A percentile compares a stretch with the other conserved stretches of the same genome.
Evolutionary conservation across 2,888 invertebrate genomes (phyloP).

Genomic region (Harpalus rufipes): DNA sequence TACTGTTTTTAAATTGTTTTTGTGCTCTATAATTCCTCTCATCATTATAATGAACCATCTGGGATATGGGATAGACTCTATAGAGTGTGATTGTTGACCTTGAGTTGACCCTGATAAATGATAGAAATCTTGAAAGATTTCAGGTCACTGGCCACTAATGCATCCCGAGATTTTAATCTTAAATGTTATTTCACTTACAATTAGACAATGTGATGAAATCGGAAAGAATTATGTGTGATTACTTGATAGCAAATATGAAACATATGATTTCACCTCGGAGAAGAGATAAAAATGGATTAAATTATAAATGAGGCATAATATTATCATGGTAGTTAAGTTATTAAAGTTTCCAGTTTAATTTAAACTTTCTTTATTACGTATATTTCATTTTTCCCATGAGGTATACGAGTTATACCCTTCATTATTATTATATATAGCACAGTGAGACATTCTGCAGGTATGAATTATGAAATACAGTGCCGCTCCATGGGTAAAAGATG

Average conservation of each 20-base stretch:
- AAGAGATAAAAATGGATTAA: neutral
- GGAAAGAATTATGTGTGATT: too few species aligned
- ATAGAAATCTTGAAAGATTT: slow-evolving; percentile 40
- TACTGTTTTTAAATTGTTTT: slow-evolving; percentile 40
- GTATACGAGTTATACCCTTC: too few species aligned
- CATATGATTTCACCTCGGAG: neutral
- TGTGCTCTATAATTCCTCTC: slow-evolving; percentile 21
- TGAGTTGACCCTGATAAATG: slow-evolving; percentile 49
- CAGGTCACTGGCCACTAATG: slow-evolving; percentile 48
- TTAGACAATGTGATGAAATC: slow-evolving; percentile 9
- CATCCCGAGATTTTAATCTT: slow-evolving; percentile 37
- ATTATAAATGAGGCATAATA: too few species aligned
- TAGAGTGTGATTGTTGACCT: slow-evolving; percentile 30
- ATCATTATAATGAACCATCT: slow-evolving; percentile 31
- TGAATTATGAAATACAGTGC: too few species aligned
- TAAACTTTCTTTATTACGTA: neutral
- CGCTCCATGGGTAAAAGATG: too few species aligned
- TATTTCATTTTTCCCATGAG: neutral
- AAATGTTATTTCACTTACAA: slow-evolving; percentile 32
- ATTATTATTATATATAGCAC: too few species aligned
- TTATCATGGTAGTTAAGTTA: neutral
- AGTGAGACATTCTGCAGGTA: too few species aligned
- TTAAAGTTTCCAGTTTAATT: neutral
- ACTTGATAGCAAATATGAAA: neutral
- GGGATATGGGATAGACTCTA: too few species aligned